Base-by-base conservation (phyloP, 1,140 invertebrate species). In the Drosophila pseudoananassae region DNA sequence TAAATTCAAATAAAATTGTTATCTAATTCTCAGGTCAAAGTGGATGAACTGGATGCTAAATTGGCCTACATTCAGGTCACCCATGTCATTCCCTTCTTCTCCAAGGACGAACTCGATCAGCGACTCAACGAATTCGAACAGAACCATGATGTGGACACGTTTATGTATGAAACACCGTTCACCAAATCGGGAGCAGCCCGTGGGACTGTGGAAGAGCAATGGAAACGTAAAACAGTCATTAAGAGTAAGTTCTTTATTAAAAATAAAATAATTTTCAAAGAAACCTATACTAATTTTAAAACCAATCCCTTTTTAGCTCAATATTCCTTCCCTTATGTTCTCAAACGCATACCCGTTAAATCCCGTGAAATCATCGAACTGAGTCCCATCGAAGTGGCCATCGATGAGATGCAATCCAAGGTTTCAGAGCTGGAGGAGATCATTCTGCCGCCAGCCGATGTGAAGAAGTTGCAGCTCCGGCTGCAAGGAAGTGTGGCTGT, bases 91-190 rank as follows among this genome's bases (percentile, higher is more conserved):
- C 96, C 96, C 3, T 97, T 96, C 92, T 96, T 96, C 83, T 95
- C 95, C 56, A 95, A 96, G 76, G 92, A 92, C 17, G 95, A 96
- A 76, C 90, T 95, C 7, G 94, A 94, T 76, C 92, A 93, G 31
- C 92, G 95, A 55, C 92, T 93, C 23, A 97, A 96, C 29, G 96
- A 97, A 61, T 98, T 97, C 92, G 96, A 98, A 81, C 94, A 96
- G 40, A 97, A 96, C 91, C 97, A 98, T 89, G 97, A 98, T 91
- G 94, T 98, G 15, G 94, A 93, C 51, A 94, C 94, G 47, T 98
- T 98, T 85, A 97, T 98, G 94, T 98, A 96, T 92, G 97, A 98
- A 92, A 98, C 97, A 10, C 97, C 97, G 1, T 98, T 98, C 91
- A 98, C 97, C 1, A 94, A 96, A 84, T 95, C 96, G 59, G 97